A percentile compares a stretch with the other conserved stretches of the same genome.
Conservation (phyloP, 2,888 invertebrate species). For the Ectropis crepuscularia region DNA sequence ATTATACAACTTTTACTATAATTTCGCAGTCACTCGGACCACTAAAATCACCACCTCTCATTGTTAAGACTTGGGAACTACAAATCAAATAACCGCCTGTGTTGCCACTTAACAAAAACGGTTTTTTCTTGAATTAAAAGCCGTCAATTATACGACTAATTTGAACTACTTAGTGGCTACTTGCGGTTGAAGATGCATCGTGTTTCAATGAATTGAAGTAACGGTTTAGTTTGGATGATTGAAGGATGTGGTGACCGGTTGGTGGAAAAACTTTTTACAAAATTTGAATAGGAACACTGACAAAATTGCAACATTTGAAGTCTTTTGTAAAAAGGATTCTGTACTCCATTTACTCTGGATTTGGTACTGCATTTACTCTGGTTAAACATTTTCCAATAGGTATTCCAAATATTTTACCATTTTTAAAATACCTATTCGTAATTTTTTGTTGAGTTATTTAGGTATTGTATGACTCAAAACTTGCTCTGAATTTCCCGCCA, state of each 20-base stretch:
- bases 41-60: conserved; percentile 71
- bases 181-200: conserved; percentile 35
- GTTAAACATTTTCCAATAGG: no score
- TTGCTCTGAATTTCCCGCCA: no score
- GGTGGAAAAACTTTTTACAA: conserved; percentile 1
- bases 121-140: conserved; percentile 43
- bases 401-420: no score
- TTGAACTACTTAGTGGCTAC: conserved; percentile 39
- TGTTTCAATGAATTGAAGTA: conserved; percentile 10
- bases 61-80: conserved; percentile 63
- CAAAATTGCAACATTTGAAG: no score
- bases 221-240: conserved; percentile 31
- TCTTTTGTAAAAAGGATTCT: no score
- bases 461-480: no score
- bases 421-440: no score
- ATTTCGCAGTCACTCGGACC: conserved; percentile 73
- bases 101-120: conserved; percentile 48
- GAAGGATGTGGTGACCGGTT: conserved; percentile 19
- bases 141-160: conserved; percentile 60
- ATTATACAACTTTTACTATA: conserved; percentile 78
- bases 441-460: no score
- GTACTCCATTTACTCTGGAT: no score
- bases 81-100: conserved; percentile 70
- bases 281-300: not conserved
- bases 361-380: no score